phyloP scores from a whole-genome alignment of 2,113 vertebrate genomes.

The Phoxinus phoxinus region DNA sequence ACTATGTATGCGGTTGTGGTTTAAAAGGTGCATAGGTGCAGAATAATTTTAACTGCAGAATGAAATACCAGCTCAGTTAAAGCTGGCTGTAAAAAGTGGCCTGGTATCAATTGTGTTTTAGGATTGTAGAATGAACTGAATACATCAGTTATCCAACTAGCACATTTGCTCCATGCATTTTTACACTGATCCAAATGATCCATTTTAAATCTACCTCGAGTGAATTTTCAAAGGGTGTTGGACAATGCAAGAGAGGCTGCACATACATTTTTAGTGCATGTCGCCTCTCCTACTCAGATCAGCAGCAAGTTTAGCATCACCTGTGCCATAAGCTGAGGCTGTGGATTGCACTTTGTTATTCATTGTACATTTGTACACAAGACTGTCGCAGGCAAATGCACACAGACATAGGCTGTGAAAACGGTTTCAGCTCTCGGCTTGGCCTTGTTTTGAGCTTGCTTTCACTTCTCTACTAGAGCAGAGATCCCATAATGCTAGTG shows the following conservation, averaged over 20 bases:
- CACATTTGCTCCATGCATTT: background rate
- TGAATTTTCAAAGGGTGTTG: background rate
- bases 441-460: slow-evolving; percentile 42
- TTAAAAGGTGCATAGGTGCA: slow-evolving; percentile 44
- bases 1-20: slow-evolving; percentile 51
- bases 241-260: background rate
- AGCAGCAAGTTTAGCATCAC: background rate
- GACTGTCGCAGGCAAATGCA: background rate
- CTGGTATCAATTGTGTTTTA: background rate
- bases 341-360: background rate
- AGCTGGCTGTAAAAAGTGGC: background rate
- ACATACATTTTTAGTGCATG: background rate
- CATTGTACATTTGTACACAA: background rate
- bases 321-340: background rate
- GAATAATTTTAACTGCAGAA: slow-evolving; percentile 25
- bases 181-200: background rate
- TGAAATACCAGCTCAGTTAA: background rate
- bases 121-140: background rate
- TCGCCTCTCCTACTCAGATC: background rate
- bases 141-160: background rate
- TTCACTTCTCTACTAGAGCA: slow-evolving; percentile 73
- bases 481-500: background rate
- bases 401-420: background rate
- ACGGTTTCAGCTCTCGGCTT: slow-evolving; percentile 25
- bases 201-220: background rate